Evolutionary conservation across 2,113 vertebrate species (phyloP), one percentile per base, ranked within the genome.

Genomic region (Apteryx mantelli): DNA sequence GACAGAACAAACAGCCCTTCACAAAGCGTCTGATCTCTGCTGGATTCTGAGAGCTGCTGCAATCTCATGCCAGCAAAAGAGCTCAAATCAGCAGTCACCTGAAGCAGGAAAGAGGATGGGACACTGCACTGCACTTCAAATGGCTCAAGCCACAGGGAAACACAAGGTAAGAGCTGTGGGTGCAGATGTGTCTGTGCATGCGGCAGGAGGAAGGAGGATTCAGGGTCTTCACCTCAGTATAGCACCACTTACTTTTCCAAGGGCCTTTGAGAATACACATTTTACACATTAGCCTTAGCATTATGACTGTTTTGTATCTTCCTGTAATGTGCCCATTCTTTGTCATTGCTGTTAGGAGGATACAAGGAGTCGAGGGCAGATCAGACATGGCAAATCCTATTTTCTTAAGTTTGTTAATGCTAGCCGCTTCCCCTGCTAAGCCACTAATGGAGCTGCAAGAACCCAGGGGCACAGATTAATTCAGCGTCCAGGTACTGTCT

Each of bases 361-460:
- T 56, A 73, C 15, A 44, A 55, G 65, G 68, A 95, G 83, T 82
- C 0, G 0, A 86, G 68, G 85, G 87, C 89, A 91, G 73, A 94
- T 86, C 75, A 91, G 88, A 94, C 65, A 75, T 32, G 70, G 82
- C 38, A 96, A 97, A 97, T 96, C 88, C 94, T 91, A 95, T 97
- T 97, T 96, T 93, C 88, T 93, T 94, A 96, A 94, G 94, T 97
- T 96, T 92, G 85, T 96, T 97, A 94, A 95, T 83, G 88, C 78
- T 86, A 85, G 92, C 78, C 86, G 80, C 90, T 94, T 93, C 86
- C 94, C 50, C 58, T 80, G 70, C 86, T 96, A 94, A 96, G 93
- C 82, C 68, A 91, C 70, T 97, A 96, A 97, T 94, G 92, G 91
- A 92, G 80, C 86, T 85, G 77, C 26, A 38, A 92, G 94, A 91